Base-by-base conservation (phyloP, 2,113 vertebrate species). In the Benitochromis conjunctus region DNA sequence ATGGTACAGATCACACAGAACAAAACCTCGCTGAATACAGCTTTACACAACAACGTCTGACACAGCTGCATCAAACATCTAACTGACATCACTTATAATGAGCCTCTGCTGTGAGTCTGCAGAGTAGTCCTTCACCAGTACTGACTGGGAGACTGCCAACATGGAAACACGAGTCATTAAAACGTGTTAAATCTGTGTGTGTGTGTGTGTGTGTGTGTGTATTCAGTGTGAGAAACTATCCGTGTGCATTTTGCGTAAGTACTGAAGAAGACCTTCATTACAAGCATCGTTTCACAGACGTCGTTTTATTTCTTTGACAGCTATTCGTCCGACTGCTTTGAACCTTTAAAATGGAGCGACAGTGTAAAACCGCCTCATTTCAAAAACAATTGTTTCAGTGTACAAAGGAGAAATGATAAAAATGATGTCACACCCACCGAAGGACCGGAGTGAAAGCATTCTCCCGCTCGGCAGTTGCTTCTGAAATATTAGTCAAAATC, bases 71-170 rank as follows among this genome's bases (percentile, higher is more conserved):
- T 12, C 31, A 38, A 36, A 62, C 62, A 1, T 24, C 36, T 38
- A 14, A 1, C 3, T 14, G 62, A 11, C 34, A 3, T 64, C n/a
- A 3, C 34, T 38, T 3, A 1, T 6, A 64, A 38, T 5, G 18
- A 64, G 19, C 7, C 34, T 1, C 10, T 1, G 34, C 13, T 0
- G 62, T 41, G 3, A 4, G 29, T 43, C 5, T 12, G 11, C 41
- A 43, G 41, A 4, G 11, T 2, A 13, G 41, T 4, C 41, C 41
- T 43, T 43, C 41, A 43, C 11, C 41, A 12, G 11, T 43, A 43
- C 8, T 0, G 12, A 12, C 41, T 12, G 11, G 41, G 41, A 43
- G 62, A 21, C 36, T 14, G 0, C 36, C 62, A 43, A 2, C n/a
- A 43, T 43, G 64, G 62, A 43, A 69, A 69, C 36, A 5, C 14